Conservation (phyloP, 2,113 vertebrate species). For the Phoxinus phoxinus region DNA sequence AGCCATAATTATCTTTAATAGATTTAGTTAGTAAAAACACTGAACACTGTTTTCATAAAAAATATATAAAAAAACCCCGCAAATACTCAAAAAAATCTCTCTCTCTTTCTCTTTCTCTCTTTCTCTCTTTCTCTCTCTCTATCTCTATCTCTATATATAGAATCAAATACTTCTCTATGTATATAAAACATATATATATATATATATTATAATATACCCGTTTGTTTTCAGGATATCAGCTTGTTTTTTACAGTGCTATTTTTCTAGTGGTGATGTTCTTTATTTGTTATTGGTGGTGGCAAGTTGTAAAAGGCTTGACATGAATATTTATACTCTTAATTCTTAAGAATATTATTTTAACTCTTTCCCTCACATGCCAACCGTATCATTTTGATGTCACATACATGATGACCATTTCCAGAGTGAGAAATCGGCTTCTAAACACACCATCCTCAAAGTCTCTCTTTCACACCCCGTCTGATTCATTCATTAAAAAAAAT, state of each 20-base stretch:
- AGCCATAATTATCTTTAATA: too few species aligned
- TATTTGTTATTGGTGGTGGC: neutral
- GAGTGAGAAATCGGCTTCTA: constrained; percentile 35
- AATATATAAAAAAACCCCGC: too few species aligned
- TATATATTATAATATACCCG: neutral
- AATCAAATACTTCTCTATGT: too few species aligned
- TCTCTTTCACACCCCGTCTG: constrained; percentile 47
- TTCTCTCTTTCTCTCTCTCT: too few species aligned
- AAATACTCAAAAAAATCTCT: too few species aligned
- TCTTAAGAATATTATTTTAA: neutral
- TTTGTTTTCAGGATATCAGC: neutral
- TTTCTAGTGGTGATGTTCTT: neutral
- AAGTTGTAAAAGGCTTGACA: constrained; percentile 20
- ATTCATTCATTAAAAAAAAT: constrained; percentile 47
- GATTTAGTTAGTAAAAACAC: too few species aligned
- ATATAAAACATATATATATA: too few species aligned
- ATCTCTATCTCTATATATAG: too few species aligned
- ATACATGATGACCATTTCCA: constrained; percentile 5
- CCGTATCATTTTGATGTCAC: constrained; percentile 28
- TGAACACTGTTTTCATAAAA: too few species aligned
- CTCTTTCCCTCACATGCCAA: neutral
- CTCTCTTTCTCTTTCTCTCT: too few species aligned
- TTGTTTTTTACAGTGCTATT: neutral
- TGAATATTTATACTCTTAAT: neutral
- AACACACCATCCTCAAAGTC: constrained; percentile 27